These are phyloP conservation scores for Distichodus sexfasciatus DNA, from an alignment of 2,797 vertebrate genomes.

Conservation along the genomic window DNA sequence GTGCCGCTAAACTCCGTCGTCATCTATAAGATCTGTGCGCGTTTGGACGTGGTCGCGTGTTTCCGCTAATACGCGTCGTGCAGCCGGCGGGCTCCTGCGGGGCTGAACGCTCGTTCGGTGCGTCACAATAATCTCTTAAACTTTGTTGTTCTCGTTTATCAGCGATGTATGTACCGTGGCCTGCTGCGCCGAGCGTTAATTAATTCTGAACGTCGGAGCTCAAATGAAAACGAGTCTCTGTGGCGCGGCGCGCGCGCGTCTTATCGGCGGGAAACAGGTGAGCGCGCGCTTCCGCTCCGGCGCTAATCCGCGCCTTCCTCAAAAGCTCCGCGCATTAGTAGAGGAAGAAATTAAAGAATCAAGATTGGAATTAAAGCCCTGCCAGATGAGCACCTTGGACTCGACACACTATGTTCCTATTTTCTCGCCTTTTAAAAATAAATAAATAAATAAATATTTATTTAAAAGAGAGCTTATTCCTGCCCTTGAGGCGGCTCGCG, in stretches of 20 bases:
- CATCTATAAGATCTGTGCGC: too few relatives aligned
- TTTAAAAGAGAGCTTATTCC: too few relatives aligned
- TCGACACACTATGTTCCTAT: too few relatives aligned
- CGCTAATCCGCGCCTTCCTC: conserved; percentile 73
- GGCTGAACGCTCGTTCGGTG: conserved; percentile 8
- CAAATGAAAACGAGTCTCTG: conserved; percentile 74
- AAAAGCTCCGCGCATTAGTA: conserved; percentile 57
- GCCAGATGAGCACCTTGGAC: conserved; percentile 39
- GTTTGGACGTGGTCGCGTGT: too few relatives aligned
- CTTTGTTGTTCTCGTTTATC: conserved; percentile 33
- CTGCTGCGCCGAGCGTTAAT: conserved; percentile 68
- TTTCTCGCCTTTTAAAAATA: too few relatives aligned
- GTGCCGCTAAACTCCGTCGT: too few relatives aligned
- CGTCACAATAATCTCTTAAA: conserved; percentile 15
- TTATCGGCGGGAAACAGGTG: conserved; percentile 82
- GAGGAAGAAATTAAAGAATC: conserved; percentile 50
- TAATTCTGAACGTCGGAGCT: conserved; percentile 75
- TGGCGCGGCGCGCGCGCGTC: conserved; percentile 66
- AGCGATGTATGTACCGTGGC: conserved; percentile 54
- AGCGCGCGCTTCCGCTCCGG: conserved; percentile 70
- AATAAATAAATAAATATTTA: too few relatives aligned
- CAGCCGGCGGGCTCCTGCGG: conserved; percentile 1
- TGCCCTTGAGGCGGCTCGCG: too few relatives aligned
- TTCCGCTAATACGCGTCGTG: too few relatives aligned
- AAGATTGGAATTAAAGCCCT: conserved; percentile 34